Evolutionary conservation across 2,113 vertebrate species (phyloP), one percentile per base, ranked within the genome.

Genomic region (Pseudolaguvia tuberculata): DNA sequence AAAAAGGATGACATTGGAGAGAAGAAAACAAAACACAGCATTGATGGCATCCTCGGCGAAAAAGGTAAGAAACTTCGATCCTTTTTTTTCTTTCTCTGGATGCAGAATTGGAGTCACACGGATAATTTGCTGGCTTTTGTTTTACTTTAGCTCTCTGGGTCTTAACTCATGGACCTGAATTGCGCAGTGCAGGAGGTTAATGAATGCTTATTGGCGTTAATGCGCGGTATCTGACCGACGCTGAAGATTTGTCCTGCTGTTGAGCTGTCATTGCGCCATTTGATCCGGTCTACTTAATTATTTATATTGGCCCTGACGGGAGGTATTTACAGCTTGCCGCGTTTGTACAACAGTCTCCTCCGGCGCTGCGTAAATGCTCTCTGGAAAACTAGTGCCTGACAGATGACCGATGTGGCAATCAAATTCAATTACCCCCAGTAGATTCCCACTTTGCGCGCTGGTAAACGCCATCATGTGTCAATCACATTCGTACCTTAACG

Each of bases 21-120:
- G 70, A 98, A 95, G 86, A 99, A 94, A 66, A 92, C 93, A 82
- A 99, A 99, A 77, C 96, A 99, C 90, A 99, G 96, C 86, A 98
- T 98, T 76, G 96, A 98, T 2, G 96, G 96, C 70, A 98, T 98
- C 80, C 88, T 98, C 66, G 93, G 94, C 20, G 96, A 96, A 86
- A 99, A 97, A 97, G 96, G 96, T 98, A 95, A 82, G 81, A 69
- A 8, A 4, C 13, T 18, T 31, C 29, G 68, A 51, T 68, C 20
- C 50, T 6, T 51, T 29, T 67, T 27, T 8, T 55, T 65, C 57
- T 27, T 75, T 7, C 59, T 61, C 9, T 56, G 18, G 55, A 9
- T 42, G 6, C 27, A 67, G 13, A 18, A 27, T 48, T 31, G 4
- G 21, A 55, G 27, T 23, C 67, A 5, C 20, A 17, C 57, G 47